A percentile compares a stretch with the other conserved stretches of the same genome.
Evolutionary conservation across 2,797 vertebrate species (phyloP).

Genomic region (Leucoraja ocellata): DNA sequence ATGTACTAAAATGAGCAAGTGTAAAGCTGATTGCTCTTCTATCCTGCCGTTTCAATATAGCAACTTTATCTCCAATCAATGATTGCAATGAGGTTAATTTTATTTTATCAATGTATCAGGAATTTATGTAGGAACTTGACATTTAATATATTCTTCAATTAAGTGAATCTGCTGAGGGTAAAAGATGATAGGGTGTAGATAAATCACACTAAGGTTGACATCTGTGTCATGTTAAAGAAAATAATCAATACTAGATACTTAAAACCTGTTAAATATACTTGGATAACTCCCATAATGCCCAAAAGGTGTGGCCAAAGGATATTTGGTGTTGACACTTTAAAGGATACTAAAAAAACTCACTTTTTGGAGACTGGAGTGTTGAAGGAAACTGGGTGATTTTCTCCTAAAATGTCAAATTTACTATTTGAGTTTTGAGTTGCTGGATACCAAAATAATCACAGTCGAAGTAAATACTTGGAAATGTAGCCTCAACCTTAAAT

Average conservation of each 20-base stretch:
- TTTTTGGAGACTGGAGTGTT: not conserved
- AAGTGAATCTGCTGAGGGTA: not conserved
- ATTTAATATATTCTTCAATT: not conserved
- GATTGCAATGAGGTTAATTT: not conserved
- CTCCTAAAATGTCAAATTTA: conserved; percentile 1
- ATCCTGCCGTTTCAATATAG: too few species aligned
- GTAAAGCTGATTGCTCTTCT: not conserved
- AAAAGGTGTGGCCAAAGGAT: not conserved
- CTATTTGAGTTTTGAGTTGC: not conserved
- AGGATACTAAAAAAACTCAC: not conserved
- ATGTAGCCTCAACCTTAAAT: not conserved
- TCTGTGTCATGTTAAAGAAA: not conserved
- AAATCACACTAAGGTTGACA: not conserved
- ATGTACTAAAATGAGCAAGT: not conserved
- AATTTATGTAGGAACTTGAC: not conserved
- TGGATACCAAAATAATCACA: not conserved
- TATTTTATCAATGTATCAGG: conserved; percentile 3
- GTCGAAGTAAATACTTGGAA: not conserved
- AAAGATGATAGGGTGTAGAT: not conserved
- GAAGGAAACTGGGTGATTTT: not conserved
- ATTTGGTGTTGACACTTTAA: not conserved
- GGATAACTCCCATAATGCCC: not conserved
- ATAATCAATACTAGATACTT: not conserved
- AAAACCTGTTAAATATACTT: not conserved
- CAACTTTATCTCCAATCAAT: not conserved